phyloP scores from a whole-genome alignment of 2,888 invertebrate species.

The Leucoma salicis region DNA sequence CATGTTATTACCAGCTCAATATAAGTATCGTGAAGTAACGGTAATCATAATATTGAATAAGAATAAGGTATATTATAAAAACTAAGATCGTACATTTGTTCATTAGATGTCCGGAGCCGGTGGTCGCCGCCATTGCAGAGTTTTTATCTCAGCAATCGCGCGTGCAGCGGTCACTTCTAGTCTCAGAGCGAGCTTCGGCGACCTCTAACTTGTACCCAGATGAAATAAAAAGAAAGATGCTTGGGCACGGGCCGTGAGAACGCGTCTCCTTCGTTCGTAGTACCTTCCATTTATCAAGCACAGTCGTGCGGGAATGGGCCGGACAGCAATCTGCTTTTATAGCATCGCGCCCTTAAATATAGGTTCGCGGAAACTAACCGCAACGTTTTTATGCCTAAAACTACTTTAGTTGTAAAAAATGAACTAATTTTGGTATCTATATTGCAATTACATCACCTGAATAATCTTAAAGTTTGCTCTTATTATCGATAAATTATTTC shows the following conservation, averaged over 20 bases:
- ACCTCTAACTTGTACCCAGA: constrained; percentile 78
- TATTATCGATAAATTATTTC: too few relatives aligned
- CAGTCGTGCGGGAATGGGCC: constrained; percentile 78
- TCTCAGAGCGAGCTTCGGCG: constrained; percentile 56
- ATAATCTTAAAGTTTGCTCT: not conserved
- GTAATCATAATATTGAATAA: constrained; percentile 43
- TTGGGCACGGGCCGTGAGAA: constrained; percentile 80
- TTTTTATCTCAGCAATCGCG: constrained; percentile 69
- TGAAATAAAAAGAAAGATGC: constrained; percentile 76
- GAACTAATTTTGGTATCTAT: too few relatives aligned
- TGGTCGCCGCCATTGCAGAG: constrained; percentile 54
- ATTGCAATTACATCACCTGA: not conserved
- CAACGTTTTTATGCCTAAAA: constrained; percentile 66
- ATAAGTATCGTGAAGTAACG: constrained; percentile 39
- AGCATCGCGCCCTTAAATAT: constrained; percentile 78
- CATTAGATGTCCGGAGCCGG: constrained; percentile 53
- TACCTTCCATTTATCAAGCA: constrained; percentile 78
- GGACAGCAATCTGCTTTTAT: constrained; percentile 76
- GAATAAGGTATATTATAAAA: constrained; percentile 43
- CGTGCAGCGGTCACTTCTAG: constrained; percentile 73
- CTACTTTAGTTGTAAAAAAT: constrained; percentile 12
- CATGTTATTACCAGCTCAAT: constrained; percentile 45
- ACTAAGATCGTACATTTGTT: constrained; percentile 49
- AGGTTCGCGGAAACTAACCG: constrained; percentile 65
- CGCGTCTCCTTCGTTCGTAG: constrained; percentile 65